Evolutionary conservation across 2,113 vertebrate genomes (phyloP), one percentile per base, ranked within the genome.

Genomic region (Corydoras maculifer): DNA sequence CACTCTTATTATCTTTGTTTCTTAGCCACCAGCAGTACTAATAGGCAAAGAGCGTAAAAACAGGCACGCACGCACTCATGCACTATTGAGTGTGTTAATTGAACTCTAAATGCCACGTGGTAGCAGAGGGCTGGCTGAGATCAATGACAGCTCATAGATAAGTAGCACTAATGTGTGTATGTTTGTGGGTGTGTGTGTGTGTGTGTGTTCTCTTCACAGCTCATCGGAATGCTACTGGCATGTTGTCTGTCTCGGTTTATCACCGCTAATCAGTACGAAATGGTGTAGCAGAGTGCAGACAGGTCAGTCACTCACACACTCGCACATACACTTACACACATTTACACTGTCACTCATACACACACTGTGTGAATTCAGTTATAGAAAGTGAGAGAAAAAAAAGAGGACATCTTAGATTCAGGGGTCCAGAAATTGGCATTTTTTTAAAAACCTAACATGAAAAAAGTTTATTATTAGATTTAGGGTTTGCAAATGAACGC

Each of bases 241-340:
- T 99, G 97, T 88, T 99, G 96, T 85, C 93, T 99, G 87, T 98
- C 95, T 78, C 92, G 94, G 86, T 97, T 98, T 91, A 99, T 99
- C 88, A 98, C 95, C 83, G 96, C 97, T 90, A 99, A 99, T 90
- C 97, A 99, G 83, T 99, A 99, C 2, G 96, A 99, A 88, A 99
- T 99, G 96, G 97, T 99, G 87, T 99, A 98, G 93, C 82, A 78
- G 84, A 76, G 77, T 76, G n/a, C 65, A 69, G 73, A 75, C 85
- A 87, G 94, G 93, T 95, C 74, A 88, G 89, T 81, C 18, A 2
- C 58, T 50, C 54, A 30, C 75, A 64, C 25, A 59, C 69, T 72
- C 53, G 48, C 54, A 59, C 58, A 67, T 58, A 66, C 75, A 35
- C 61, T 57, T 62, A 65, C 62, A 58, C 32, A 65, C 18, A 65